Percentiles rank a stretch among this genome's conserved stretches.
Evolutionary conservation across 2,888 invertebrate genomes (phyloP).

Genomic region (Drosophila infuscata): DNA sequence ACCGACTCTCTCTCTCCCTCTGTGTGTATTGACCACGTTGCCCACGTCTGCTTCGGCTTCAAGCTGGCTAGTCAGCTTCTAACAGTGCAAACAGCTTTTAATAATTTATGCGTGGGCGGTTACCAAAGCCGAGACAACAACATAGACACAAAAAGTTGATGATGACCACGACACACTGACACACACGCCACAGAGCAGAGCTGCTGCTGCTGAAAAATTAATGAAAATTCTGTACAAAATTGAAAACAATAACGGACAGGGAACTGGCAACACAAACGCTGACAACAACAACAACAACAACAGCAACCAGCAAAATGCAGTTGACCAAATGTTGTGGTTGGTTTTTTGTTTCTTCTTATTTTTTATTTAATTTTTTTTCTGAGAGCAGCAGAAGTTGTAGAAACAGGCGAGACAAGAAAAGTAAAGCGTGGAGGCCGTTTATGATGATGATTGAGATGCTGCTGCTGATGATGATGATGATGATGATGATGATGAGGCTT

Average conservation of each 20-base stretch:
- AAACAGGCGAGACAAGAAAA: constrained; percentile 47
- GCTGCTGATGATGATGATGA: constrained; percentile 27
- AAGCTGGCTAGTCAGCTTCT: constrained; percentile 37
- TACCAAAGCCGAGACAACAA: constrained; percentile 52
- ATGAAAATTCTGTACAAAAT: constrained; percentile 76
- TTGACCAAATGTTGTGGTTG: constrained; percentile 79
- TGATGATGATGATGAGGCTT: constrained; percentile 29
- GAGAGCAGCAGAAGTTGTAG: constrained; percentile 20
- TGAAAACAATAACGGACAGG: constrained; percentile 73
- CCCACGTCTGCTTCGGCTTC: constrained; percentile 26
- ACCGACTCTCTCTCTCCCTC: too few species aligned
- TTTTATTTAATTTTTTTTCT: neutral
- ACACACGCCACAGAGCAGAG: constrained; percentile 45
- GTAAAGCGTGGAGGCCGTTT: constrained; percentile 47
- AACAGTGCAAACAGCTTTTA: constrained; percentile 61
- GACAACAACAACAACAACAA: constrained; percentile 11
- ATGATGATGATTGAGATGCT: constrained; percentile 33
- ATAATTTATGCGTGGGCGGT: constrained; percentile 75
- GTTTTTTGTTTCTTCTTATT: constrained; percentile 25
- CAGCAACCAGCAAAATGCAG: constrained; percentile 58
- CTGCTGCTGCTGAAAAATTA: constrained; percentile 69
- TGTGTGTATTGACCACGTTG: constrained; percentile 11
- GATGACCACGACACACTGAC: constrained; percentile 58
- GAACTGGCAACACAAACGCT: constrained; percentile 4
- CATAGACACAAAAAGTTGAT: constrained; percentile 33